Base-by-base conservation (phyloP, 2,113 vertebrate species). In the Epinephelus lanceolatus region DNA sequence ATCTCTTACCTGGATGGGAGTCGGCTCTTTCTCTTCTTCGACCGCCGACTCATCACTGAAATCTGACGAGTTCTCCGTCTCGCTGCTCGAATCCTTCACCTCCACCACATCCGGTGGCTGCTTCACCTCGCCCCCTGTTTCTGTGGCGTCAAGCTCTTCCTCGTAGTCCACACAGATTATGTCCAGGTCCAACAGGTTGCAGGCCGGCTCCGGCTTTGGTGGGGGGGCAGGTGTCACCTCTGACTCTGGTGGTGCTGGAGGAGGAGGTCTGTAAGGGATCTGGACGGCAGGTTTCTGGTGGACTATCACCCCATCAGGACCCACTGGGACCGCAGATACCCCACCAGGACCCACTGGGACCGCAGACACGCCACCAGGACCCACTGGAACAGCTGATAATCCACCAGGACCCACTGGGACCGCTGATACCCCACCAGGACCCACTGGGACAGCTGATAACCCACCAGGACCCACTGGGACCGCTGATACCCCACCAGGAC, bases 1-100 rank as follows among this genome's bases (percentile, higher is more conserved):
- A 45, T 45, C 11, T 45, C 62, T 13, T 61, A 37, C 60, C 4
- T 62, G 37, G 17, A 10, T 11, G 19, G n/a, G 3, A 4, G 4
- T 8, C 1, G 30, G 15, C 15, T 13, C 13, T 10, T 47, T 67
- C 1, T 17, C 6, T 45, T 30, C 45, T 13, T 53, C 49, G 1
- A 10, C 2, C 5, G 37, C 51, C 67, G 13, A 2, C 6, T 82
- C 83, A 0, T 87, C 87, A 0, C 12, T 37, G 1, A 82, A 74
- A 73, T 92, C 91, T 0, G 91, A 90, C 0, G 91, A 92, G 80
- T 92, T 69, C 0, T 94, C 93, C 0, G 89, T 92, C 37, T 92
- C 87, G 0, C 71, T 87, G 62, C 78, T 89, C 0, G 71, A 76
- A 0, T 11, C 67, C 2, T 2, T 3, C 53, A 63, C 7, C 0